Percentiles rank a stretch among this genome's conserved stretches.
These are phyloP conservation scores for Macroteleia sp. DNA, from an alignment of 2,888 invertebrate species.

Conservation along the genomic window DNA sequence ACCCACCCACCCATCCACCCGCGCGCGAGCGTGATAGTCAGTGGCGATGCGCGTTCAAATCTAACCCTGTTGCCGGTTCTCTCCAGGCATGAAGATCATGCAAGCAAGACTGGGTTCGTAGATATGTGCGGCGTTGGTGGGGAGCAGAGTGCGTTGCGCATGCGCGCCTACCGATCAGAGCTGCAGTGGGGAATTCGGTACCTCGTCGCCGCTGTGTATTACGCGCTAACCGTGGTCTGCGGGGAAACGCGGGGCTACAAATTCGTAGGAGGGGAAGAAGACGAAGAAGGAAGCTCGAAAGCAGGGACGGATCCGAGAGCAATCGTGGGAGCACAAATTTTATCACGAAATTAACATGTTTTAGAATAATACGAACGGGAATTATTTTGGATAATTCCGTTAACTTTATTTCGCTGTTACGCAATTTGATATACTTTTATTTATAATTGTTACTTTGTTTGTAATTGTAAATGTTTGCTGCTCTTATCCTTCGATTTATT, in stretches of 20 bases:
- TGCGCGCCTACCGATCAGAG: constrained; percentile 49
- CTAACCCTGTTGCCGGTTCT: constrained; percentile 80
- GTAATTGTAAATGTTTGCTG: no score
- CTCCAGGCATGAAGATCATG: constrained; percentile 70
- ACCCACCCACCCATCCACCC: constrained; percentile 73
- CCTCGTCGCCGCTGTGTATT: constrained; percentile 48
- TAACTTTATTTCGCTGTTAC: neutral
- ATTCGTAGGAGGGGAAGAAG: constrained; percentile 52
- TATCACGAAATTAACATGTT: constrained; percentile 55
- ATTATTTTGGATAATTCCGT: constrained; percentile 3
- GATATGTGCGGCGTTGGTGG: constrained; percentile 33
- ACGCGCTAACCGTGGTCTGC: constrained; percentile 21
- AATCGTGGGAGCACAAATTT: constrained; percentile 55
- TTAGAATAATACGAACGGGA: constrained; percentile 31
- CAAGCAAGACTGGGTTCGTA: constrained; percentile 62
- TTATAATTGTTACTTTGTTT: neutral
- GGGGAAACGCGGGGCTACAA: constrained; percentile 8
- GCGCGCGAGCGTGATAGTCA: constrained; percentile 78
- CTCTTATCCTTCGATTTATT: no score
- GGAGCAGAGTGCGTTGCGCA: constrained; percentile 34
- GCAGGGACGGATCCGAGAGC: constrained; percentile 56
- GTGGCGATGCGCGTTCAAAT: constrained; percentile 76
- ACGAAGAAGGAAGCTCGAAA: constrained; percentile 62
- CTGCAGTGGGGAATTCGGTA: constrained; percentile 41
- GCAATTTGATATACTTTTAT: neutral